A percentile compares a stretch with the other conserved stretches of the same genome.
phyloP scores from a whole-genome alignment of 2,888 invertebrate genomes.

The Oscheius sp. region DNA sequence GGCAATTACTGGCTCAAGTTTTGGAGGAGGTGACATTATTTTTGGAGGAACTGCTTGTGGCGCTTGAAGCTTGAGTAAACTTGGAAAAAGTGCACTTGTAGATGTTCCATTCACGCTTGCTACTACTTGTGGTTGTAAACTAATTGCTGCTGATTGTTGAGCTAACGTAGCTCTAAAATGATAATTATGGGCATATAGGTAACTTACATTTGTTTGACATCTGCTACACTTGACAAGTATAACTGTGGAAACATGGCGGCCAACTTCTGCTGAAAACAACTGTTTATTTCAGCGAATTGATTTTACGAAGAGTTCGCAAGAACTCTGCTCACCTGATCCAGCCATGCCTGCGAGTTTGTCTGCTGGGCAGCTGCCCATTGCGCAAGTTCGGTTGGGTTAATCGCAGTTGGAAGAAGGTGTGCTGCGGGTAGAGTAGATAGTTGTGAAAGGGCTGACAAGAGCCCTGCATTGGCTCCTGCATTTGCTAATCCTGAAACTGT shows the following conservation, averaged over 20 bases:
- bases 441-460: constrained; percentile 44
- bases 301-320: not conserved
- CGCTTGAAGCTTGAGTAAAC: no score
- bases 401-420: constrained; percentile 14
- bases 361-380: constrained; percentile 31
- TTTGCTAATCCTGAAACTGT: constrained; percentile 34
- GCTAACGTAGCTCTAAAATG: constrained; percentile 15
- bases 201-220: constrained; percentile 26
- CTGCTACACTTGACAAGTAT: constrained; percentile 6
- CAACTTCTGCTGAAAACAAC: constrained; percentile 36
- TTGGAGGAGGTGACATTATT: no score
- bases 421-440: constrained; percentile 26
- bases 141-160: no score
- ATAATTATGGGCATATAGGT: not conserved
- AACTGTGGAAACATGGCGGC: constrained; percentile 39
- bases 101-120: constrained; percentile 19
- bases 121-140: constrained; percentile 5
- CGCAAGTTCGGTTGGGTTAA: constrained; percentile 32
- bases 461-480: constrained; percentile 14
- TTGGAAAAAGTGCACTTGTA: constrained; percentile 10
- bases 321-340: constrained; percentile 7
- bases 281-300: no score
- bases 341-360: constrained; percentile 26
- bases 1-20: no score
- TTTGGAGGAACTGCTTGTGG: no score